A percentile compares a stretch with the other conserved stretches of the same genome.
phyloP scores from a whole-genome alignment of 2,113 vertebrate species.

The Ellobius talpinus region DNA sequence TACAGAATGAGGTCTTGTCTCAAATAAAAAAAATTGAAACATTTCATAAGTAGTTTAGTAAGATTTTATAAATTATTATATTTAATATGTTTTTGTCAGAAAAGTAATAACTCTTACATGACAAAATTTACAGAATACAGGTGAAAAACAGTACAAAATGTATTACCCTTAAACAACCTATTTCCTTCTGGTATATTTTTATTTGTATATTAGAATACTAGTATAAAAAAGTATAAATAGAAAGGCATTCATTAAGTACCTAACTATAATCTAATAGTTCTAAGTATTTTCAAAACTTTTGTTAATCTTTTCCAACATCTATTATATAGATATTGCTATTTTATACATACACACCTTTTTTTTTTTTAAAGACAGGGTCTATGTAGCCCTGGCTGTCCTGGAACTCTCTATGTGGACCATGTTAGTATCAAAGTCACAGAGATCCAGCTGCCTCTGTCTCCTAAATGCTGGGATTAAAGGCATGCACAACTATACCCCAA shows the following conservation, averaged over 20 bases:
- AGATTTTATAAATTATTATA: slow-evolving; percentile 34
- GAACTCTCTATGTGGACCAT: not conserved
- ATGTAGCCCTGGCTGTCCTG: not conserved
- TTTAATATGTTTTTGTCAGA: slow-evolving; percentile 32
- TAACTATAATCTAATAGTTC: not conserved
- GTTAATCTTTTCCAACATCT: slow-evolving; percentile 23
- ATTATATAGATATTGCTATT: not conserved
- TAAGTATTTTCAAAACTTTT: slow-evolving; percentile 13
- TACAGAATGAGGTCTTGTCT: not conserved
- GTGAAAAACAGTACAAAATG: slow-evolving; percentile 20
- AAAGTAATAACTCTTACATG: not conserved
- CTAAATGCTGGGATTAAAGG: not conserved
- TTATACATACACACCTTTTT: not conserved
- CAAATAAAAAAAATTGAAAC: not conserved
- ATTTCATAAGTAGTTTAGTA: slow-evolving; percentile 36
- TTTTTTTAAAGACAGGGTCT: not conserved
- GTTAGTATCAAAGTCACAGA: not conserved
- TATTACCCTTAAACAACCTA: slow-evolving; percentile 6
- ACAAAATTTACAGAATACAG: slow-evolving; percentile 22
- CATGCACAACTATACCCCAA: not conserved
- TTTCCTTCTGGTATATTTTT: slow-evolving; percentile 34
- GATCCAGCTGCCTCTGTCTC: not conserved
- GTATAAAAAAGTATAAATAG: slow-evolving; percentile 22
- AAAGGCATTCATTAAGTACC: not conserved
- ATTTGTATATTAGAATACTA: slow-evolving; percentile 20